A percentile compares a stretch with the other conserved stretches of the same genome.
These are phyloP conservation scores for Ctenomys sociabilis DNA, from an alignment of 2,113 vertebrate species.

Conservation along the genomic window DNA sequence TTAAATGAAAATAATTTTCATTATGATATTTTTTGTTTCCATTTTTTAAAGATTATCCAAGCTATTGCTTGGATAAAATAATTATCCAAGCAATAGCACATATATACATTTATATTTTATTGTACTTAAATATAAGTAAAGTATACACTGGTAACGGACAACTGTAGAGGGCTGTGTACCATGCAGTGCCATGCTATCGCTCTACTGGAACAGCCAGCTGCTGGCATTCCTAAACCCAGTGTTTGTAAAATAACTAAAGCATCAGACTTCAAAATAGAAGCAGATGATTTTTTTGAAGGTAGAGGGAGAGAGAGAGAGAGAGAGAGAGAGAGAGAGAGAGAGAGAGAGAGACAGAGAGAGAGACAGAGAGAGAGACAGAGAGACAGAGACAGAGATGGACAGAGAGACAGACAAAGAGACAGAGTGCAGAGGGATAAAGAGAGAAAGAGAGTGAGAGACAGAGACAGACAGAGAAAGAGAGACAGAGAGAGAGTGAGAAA, in stretches of 20 bases:
- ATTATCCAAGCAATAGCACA: not conserved
- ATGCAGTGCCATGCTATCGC: not conserved
- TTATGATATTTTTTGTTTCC: not conserved
- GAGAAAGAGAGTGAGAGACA: not conserved
- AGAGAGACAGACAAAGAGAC: too few relatives aligned
- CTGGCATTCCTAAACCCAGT: not conserved
- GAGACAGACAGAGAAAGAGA: too few relatives aligned
- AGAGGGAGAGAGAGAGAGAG: too few relatives aligned
- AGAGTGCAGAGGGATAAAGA: too few relatives aligned
- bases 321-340: not conserved
- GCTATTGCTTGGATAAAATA: too few relatives aligned
- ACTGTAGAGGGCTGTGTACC: not conserved
- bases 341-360: not conserved
- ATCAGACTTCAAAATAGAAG: not conserved
- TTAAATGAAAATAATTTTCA: not conserved
- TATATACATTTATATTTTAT: not conserved
- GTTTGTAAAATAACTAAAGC: not conserved
- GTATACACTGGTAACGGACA: not conserved
- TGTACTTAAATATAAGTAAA: not conserved
- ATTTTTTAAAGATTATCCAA: conserved; percentile 18
- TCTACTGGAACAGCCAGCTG: not conserved
- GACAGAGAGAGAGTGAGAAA: too few relatives aligned
- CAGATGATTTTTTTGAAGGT: too few relatives aligned
- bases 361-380: too few relatives aligned
- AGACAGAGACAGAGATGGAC: too few relatives aligned